Conservation (phyloP, 1,140 invertebrate genomes). For the Saxidomus purpurata region DNA sequence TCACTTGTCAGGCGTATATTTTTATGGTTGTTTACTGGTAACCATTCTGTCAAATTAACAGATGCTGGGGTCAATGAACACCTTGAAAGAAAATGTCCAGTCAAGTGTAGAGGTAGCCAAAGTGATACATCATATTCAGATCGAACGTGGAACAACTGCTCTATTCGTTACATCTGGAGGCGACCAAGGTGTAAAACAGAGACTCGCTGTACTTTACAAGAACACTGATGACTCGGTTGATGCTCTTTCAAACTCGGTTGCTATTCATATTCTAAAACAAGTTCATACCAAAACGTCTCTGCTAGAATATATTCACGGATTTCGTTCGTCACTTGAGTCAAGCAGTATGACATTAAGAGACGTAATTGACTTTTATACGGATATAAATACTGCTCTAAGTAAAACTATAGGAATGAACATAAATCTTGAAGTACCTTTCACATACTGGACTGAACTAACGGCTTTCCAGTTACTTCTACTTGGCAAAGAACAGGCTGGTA, state of each 20-base stretch:
- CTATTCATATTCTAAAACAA: neutral
- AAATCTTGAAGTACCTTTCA: slow-evolving; percentile 34
- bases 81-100: neutral
- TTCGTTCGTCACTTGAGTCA: neutral
- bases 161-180: slow-evolving; percentile 73
- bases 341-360: neutral
- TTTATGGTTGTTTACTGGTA: neutral
- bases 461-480: slow-evolving; percentile 75
- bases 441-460: slow-evolving; percentile 70
- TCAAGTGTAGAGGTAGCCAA: slow-evolving; percentile 70
- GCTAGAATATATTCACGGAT: neutral
- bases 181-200: neutral
- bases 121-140: slow-evolving; percentile 75
- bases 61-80: neutral
- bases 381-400: slow-evolving; percentile 65
- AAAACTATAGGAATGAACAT: slow-evolving; percentile 67
- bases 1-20: neutral
- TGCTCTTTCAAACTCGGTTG: neutral
- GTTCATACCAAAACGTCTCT: neutral
- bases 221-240: slow-evolving; percentile 60
- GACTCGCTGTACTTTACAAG: slow-evolving; percentile 44
- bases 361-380: slow-evolving; percentile 68
- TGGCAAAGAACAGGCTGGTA: slow-evolving; percentile 77
- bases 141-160: slow-evolving; percentile 74
- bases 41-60: neutral